Conservation (phyloP, 2,888 invertebrate species). For the Protula sp. region DNA sequence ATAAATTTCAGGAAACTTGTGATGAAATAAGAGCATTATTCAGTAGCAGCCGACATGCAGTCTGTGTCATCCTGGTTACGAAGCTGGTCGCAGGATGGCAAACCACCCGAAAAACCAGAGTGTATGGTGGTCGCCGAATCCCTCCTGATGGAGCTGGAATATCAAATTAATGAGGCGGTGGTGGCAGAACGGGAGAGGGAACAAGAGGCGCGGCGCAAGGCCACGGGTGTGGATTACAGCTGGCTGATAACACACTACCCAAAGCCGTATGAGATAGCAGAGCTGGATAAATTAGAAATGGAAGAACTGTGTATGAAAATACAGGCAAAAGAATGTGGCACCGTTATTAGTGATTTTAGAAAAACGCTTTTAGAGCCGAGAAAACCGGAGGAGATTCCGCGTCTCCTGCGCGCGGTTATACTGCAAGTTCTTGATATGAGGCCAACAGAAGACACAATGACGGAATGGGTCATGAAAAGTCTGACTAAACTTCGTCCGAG, state of each 20-base stretch:
- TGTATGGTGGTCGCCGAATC: constrained; percentile 13
- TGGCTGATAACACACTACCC: constrained; percentile 39
- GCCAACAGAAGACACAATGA: not conserved
- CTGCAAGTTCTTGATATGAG: not conserved
- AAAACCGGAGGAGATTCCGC: not conserved
- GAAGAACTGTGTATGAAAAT: constrained; percentile 43
- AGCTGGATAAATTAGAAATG: constrained; percentile 43
- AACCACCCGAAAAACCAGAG: constrained; percentile 1
- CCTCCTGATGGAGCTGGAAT: constrained; percentile 20
- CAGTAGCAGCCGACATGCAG: too few relatives aligned
- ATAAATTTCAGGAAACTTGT: too few relatives aligned
- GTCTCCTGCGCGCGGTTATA: not conserved
- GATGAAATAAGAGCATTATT: too few relatives aligned
- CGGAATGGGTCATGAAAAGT: not conserved
- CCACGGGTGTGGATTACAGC: constrained; percentile 41
- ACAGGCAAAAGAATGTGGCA: constrained; percentile 38
- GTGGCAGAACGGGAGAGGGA: constrained; percentile 28
- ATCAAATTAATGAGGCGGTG: constrained; percentile 30
- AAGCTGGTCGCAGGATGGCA: not conserved
- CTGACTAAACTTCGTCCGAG: not conserved
- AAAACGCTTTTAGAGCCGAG: not conserved
- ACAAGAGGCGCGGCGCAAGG: constrained; percentile 26
- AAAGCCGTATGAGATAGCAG: constrained; percentile 41
- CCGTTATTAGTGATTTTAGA: constrained; percentile 39
- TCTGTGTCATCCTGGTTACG: not conserved